These are phyloP conservation scores for Berghia stephanieae DNA, from an alignment of 1,140 invertebrate species.

Conservation along the genomic window DNA sequence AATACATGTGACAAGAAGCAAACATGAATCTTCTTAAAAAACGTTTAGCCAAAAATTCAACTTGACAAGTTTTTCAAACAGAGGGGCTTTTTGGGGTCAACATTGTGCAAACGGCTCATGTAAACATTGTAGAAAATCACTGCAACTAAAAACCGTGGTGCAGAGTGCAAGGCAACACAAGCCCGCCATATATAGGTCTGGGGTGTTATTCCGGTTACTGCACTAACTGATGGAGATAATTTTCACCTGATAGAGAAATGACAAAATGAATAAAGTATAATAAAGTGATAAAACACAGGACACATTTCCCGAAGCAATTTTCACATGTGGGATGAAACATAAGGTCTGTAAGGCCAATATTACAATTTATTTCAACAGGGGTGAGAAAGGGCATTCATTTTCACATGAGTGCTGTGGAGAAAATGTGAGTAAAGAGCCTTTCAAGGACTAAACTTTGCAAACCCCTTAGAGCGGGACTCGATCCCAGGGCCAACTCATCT, in stretches of 20 bases:
- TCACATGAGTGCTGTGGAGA: too few species aligned
- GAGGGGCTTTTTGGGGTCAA: constrained; percentile 48
- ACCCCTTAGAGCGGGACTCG: too few species aligned
- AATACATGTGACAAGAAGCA: constrained; percentile 92
- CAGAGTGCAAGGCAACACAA: constrained; percentile 88
- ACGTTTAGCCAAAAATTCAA: constrained; percentile 86
- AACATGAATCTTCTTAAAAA: constrained; percentile 81
- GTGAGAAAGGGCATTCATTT: too few species aligned
- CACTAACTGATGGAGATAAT: constrained; percentile 91
- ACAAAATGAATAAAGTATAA: neutral
- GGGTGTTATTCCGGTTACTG: constrained; percentile 90
- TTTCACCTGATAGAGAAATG: constrained; percentile 69
- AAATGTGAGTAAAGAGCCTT: too few species aligned
- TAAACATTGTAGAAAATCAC: constrained; percentile 78
- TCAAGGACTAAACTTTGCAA: too few species aligned
- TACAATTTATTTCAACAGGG: too few species aligned
- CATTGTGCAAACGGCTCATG: constrained; percentile 63
- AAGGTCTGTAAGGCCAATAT: too few species aligned
- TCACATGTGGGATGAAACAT: too few species aligned
- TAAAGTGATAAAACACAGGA: constrained; percentile 14
- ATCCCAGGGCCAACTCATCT: too few species aligned
- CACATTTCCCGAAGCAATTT: neutral
- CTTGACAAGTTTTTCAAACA: constrained; percentile 74
- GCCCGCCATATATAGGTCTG: constrained; percentile 91
- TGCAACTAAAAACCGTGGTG: constrained; percentile 82